Base-by-base conservation (phyloP, 2,113 vertebrate genomes). In the Salvelinus namaycush region DNA sequence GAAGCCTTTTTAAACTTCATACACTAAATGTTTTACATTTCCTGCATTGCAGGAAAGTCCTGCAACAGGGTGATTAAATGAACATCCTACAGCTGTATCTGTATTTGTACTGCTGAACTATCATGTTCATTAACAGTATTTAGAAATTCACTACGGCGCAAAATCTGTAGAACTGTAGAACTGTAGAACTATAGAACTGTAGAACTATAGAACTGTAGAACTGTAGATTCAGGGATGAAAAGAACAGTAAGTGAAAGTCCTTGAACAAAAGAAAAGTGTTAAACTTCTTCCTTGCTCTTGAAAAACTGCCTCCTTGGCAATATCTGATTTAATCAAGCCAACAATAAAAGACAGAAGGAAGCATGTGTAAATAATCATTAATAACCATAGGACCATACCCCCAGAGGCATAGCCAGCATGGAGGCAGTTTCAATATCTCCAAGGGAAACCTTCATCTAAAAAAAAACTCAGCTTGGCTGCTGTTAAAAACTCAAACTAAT, bases 291-390 rank as follows among this genome's bases (percentile, higher is more conserved):
- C 76, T 65, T 12, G 13, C 57, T 79, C 71, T 73, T 74, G 78
- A 76, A 82, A 92, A 83, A 89, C 83, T 90, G 89, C 89, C 87
- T 85, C 74, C 87, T 76, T 83, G 51, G 89, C 88, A 87, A 88
- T 89, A 89, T 89, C 82, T 79, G 79, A 78, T 90, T 92, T 89
- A 90, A 91, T 91, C 89, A 90, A 90, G 88, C 83, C 75, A 48
- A 86, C 86, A 89, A 85, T 85, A 82, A 85, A 75, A 86, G 83
- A 83, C 88, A 92, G 87, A 87, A 76, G 86, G 87, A 87, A 84
- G 85, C 66, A 27, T 81, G 83, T 84, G 89, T 90, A 89, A 92
- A 93, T 93, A 91, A 90, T 90, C 87, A 91, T 91, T 92, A 92
- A 92, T 94, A 93, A 91, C 85, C 89, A 86, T 74, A 86, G 79